Base-by-base conservation (phyloP, 2,113 vertebrate species). In the Notarius quadriscutis region DNA sequence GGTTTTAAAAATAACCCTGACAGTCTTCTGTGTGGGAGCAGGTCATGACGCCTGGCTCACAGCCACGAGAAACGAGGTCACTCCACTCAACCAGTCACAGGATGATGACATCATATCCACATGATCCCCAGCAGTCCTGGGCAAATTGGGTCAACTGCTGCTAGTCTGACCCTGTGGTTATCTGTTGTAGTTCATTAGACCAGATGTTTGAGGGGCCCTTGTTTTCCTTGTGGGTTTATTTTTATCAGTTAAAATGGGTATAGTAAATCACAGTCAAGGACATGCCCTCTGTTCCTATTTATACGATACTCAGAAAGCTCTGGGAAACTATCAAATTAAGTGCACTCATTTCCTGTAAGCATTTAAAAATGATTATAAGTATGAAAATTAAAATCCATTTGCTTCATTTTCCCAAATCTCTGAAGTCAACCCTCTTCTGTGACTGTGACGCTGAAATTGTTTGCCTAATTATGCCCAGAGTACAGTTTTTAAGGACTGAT, bases 51-150 rank as follows among this genome's bases (percentile, higher is more conserved):
- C 22, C 87, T 91, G 87, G 90, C 91, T 90, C 60, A 48, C 81
- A 62, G 89, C 89, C 84, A 58, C 72, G 65, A 78, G 71, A 90
- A 90, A 90, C 51, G 83, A 91, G 93, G 91, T 92, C 92, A 90
- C 58, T 72, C 18, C 79, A 81, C 69, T 72, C 58, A 10, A 81
- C 69, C 48, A 25, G 41, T 87, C 90, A 89, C 41, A 34, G 81
- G 85, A 91, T 69, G 79, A 55, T 91, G 92, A 92, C 91, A 82
- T 93, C 91, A 92, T 87, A 78, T 84, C 83, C 88, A 67, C 25
- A 41, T 41, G 79, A 62, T 81, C 57, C 79, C 79, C 83, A 58
- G 84, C 25, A 25, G 81, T 63, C 81, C 53, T 1, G 58, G 81
- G 86, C 58, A 72, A 91, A 91, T 75, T 91, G 80, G 89, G 90